Evolutionary conservation across 2,797 vertebrate species (phyloP).

Genomic region (Linurgus olivaceus): DNA sequence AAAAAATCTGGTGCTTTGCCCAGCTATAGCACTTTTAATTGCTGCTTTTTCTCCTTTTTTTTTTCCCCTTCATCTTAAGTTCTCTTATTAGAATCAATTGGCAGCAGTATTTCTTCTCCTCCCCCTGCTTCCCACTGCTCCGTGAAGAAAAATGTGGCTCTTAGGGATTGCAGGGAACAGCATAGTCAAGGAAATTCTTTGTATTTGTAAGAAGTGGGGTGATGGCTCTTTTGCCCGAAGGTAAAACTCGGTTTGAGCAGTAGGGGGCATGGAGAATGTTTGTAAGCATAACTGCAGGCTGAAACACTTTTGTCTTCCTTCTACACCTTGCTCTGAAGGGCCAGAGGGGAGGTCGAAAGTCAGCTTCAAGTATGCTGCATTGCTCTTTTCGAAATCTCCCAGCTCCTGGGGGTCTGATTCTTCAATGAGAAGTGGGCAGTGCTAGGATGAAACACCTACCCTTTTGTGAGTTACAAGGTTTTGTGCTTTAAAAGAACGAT

Average conservation of each 20-base stretch:
- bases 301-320: background rate
- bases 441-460: background rate
- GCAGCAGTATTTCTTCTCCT: background rate
- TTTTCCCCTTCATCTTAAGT: background rate
- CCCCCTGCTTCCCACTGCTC: background rate
- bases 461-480: background rate
- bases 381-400: background rate
- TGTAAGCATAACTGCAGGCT: background rate
- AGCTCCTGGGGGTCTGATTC: background rate
- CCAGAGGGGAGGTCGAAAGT: background rate
- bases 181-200: background rate
- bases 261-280: conserved; percentile 11
- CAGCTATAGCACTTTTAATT: background rate
- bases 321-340: background rate
- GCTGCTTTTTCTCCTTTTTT: background rate
- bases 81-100: background rate
- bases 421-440: background rate
- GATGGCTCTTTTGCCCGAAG: background rate
- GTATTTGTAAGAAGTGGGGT: background rate
- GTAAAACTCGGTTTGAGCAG: conserved; percentile 40
- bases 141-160: background rate
- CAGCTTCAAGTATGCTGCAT: background rate
- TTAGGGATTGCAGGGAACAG: background rate
- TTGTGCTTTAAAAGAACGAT: background rate
- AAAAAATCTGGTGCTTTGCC: background rate